Percentiles rank a stretch among this genome's conserved stretches.
phyloP scores from a whole-genome alignment of 2,888 invertebrate species.

The Phytoseiulus persimilis region DNA sequence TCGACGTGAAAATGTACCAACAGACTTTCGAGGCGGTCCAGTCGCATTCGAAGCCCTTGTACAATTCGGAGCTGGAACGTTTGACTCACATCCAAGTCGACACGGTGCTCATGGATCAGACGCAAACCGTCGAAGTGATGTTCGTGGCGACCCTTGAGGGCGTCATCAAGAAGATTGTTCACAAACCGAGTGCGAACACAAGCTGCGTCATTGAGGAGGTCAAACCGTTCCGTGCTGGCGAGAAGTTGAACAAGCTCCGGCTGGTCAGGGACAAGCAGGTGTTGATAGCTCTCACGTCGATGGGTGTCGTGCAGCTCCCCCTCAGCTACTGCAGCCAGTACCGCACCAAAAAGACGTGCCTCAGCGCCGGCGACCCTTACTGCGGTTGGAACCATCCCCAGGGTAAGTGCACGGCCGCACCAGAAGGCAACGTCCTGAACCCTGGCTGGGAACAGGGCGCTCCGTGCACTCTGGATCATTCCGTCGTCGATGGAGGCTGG shows the following conservation, averaged over 20 bases:
- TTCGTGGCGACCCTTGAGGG: slow-evolving; percentile 71
- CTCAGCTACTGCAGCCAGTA: slow-evolving; percentile 51
- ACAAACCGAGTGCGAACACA: slow-evolving; percentile 61
- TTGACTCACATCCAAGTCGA: slow-evolving; percentile 43
- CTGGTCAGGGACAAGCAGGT: slow-evolving; percentile 53
- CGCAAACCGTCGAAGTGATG: slow-evolving; percentile 67
- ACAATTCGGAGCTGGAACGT: slow-evolving; percentile 61
- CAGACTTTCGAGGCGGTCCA: slow-evolving; percentile 79
- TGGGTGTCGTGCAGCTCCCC: slow-evolving; percentile 63
- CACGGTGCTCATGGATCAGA: slow-evolving; percentile 50
- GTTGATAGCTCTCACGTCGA: slow-evolving; percentile 66
- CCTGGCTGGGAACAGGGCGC: slow-evolving; percentile 66
- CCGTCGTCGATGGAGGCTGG: slow-evolving; percentile 69
- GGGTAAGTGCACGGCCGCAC: slow-evolving; percentile 65
- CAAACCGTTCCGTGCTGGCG: slow-evolving; percentile 59
- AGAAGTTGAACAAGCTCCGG: slow-evolving; percentile 48
- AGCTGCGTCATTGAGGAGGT: slow-evolving; percentile 79
- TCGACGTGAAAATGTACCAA: slow-evolving; percentile 61
- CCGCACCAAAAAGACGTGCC: slow-evolving; percentile 56
- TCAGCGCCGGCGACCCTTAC: slow-evolving; percentile 80
- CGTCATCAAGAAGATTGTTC: slow-evolving; percentile 68
- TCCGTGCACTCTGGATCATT: slow-evolving; percentile 58
- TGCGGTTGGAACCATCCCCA: slow-evolving; percentile 81
- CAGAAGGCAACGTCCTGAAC: slow-evolving; percentile 58
- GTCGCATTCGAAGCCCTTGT: slow-evolving; percentile 62